Percentiles rank a stretch among this genome's conserved stretches.
Evolutionary conservation across 2,888 invertebrate species (phyloP).

Genomic region (Saturnia japonica): DNA sequence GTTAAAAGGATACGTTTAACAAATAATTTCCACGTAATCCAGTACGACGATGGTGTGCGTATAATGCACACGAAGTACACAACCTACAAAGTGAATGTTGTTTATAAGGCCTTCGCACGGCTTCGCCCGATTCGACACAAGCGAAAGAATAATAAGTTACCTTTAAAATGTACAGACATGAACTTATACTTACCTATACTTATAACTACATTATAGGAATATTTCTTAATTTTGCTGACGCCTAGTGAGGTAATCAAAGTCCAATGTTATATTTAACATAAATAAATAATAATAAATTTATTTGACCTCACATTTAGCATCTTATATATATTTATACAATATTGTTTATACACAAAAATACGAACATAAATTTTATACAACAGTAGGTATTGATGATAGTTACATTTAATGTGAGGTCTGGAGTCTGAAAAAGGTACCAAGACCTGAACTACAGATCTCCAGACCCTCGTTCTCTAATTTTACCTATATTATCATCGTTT

Average conservation of each 20-base stretch:
- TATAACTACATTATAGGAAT: background rate
- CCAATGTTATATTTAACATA: background rate
- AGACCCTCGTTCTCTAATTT: too few relatives aligned
- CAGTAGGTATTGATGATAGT: too few relatives aligned
- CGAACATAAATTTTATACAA: too few relatives aligned
- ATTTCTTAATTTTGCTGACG: conserved; percentile 1
- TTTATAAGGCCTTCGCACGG: conserved; percentile 50
- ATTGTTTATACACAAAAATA: too few relatives aligned
- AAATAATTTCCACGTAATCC: conserved; percentile 3
- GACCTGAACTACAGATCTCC: too few relatives aligned
- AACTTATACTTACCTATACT: background rate
- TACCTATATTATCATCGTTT: too few relatives aligned
- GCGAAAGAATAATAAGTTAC: conserved; percentile 30
- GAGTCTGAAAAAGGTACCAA: too few relatives aligned
- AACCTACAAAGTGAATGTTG: conserved; percentile 49
- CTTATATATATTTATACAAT: too few relatives aligned
- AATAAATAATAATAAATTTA: too few relatives aligned
- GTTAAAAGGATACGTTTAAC: background rate
- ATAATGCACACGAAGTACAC: background rate
- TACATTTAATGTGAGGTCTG: too few relatives aligned
- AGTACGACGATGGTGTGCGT: background rate
- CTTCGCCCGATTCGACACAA: conserved; percentile 35
- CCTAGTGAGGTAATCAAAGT: background rate
- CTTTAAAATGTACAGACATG: conserved; percentile 23
- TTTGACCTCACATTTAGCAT: too few relatives aligned